Conservation (phyloP, 2,797 vertebrate species). For the Notoglanidium macrostoma region DNA sequence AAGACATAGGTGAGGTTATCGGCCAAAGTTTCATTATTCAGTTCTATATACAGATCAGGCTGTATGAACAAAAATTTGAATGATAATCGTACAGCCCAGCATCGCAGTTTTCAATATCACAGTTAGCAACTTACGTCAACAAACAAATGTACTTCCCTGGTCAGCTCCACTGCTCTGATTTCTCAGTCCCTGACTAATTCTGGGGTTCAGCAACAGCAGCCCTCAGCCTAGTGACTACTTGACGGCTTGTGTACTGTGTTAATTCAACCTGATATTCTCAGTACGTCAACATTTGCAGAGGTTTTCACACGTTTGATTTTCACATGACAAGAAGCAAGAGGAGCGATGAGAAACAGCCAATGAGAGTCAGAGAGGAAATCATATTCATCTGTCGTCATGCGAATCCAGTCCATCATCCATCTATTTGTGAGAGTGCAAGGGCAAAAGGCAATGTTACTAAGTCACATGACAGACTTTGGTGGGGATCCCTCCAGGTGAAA, state of each 20-base stretch:
- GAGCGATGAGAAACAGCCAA: background rate
- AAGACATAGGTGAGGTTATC: background rate
- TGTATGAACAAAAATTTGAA: background rate
- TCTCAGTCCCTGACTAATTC: background rate
- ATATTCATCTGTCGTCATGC: background rate
- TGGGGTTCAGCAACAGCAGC: background rate
- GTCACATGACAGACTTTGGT: background rate
- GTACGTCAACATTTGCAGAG: background rate
- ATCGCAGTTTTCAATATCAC: background rate
- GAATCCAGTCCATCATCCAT: background rate
- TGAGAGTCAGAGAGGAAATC: background rate
- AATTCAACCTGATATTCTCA: background rate
- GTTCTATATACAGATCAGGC: background rate
- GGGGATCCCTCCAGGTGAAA: background rate
- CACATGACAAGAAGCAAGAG: background rate
- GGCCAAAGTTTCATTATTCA: background rate
- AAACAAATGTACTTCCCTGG: background rate
- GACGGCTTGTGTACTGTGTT: background rate
- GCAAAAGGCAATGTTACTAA: background rate
- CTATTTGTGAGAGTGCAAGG: background rate
- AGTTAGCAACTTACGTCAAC: background rate
- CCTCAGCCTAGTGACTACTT: background rate
- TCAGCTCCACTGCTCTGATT: background rate
- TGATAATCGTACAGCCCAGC: background rate
- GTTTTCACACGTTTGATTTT: background rate